Percentiles rank a stretch among this genome's conserved stretches.
phyloP scores from a whole-genome alignment of 1,140 invertebrate species.

The Branchinecta lynchi region DNA sequence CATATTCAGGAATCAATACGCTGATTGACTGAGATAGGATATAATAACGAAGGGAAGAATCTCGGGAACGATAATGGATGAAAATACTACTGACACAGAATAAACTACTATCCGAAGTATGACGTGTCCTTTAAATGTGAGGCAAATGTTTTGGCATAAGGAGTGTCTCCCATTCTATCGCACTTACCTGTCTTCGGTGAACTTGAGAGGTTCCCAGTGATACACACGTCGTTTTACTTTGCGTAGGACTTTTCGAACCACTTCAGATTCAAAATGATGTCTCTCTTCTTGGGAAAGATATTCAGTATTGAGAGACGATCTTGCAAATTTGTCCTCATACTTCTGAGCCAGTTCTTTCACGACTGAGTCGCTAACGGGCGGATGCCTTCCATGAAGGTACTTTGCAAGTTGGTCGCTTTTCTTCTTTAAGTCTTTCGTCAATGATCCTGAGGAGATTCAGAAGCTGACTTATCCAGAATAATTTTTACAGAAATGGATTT shows the following conservation, averaged over 20 bases:
- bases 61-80: too few species aligned
- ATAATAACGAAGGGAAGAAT: too few species aligned
- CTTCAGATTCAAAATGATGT: background rate
- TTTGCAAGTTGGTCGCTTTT: background rate
- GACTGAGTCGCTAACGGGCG: background rate
- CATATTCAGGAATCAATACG: too few species aligned
- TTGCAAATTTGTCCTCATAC: background rate
- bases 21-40: too few species aligned
- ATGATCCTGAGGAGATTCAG: background rate
- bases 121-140: too few species aligned
- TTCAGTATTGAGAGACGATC: background rate
- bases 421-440: conserved; percentile 1
- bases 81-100: too few species aligned
- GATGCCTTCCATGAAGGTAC: background rate
- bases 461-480: too few species aligned
- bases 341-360: background rate
- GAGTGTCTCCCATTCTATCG: background rate
- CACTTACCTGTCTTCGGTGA: background rate
- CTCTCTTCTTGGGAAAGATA: background rate
- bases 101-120: too few species aligned
- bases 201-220: background rate
- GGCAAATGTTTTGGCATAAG: too few species aligned
- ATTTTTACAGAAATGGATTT: too few species aligned
- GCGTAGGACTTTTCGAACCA: background rate
- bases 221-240: background rate